These are phyloP conservation scores for Thymelicus sylvestris DNA, from an alignment of 2,888 invertebrate genomes.

Conservation along the genomic window DNA sequence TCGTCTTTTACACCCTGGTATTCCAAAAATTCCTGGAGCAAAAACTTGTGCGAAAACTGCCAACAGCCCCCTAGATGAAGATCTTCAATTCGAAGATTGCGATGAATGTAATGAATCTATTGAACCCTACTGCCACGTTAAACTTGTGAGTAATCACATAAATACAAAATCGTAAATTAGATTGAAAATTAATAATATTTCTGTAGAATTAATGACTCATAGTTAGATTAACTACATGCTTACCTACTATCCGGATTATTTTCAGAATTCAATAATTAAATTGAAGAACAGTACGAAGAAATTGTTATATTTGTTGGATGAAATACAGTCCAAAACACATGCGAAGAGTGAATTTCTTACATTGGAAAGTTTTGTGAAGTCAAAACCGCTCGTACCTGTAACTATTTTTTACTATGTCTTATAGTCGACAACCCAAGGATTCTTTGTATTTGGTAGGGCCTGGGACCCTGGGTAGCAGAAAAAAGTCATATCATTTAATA, in stretches of 20 bases:
- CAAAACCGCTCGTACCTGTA: constrained; percentile 39
- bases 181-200: too few species aligned
- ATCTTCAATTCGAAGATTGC: constrained; percentile 11
- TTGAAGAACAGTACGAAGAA: constrained; percentile 70
- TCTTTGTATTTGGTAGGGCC: too few species aligned
- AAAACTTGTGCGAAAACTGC: constrained; percentile 18
- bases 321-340: constrained; percentile 63
- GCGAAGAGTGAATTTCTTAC: constrained; percentile 42
- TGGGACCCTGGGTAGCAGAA: too few species aligned
- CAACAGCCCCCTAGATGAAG: not conserved
- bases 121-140: constrained; percentile 49
- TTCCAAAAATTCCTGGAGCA: constrained; percentile 10
- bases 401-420: constrained; percentile 2
- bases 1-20: constrained; percentile 13
- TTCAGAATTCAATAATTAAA: constrained; percentile 59
- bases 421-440: too few species aligned
- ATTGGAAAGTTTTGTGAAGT: constrained; percentile 38
- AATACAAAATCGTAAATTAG: not conserved
- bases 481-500: too few species aligned
- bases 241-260: constrained; percentile 31
- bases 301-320: constrained; percentile 62
- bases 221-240: too few species aligned
- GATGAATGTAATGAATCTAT: constrained; percentile 39
- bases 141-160: constrained; percentile 36
- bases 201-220: too few species aligned